Conservation (phyloP, 2,888 invertebrate species). For the Agrochola litura region DNA sequence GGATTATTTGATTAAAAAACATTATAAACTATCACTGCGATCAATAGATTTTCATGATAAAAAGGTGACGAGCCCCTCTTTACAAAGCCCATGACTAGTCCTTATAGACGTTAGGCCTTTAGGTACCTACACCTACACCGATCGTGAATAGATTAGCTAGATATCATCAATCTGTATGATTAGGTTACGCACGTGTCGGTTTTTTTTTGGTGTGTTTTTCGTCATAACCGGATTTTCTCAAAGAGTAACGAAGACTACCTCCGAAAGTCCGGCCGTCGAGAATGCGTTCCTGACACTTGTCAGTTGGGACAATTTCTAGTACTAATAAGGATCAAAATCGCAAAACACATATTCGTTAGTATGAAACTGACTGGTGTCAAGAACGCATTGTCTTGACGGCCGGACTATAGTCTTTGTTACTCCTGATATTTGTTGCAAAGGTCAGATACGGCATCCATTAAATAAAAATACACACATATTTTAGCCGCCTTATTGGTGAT, state of each 20-base stretch:
- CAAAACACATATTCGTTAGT: no score
- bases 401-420: no score
- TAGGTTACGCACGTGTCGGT: no score
- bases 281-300: no score
- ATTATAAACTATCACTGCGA: conserved; percentile 9
- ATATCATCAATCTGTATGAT: conserved; percentile 13
- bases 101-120: neutral
- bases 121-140: neutral
- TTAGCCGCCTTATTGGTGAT: no score
- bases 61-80: neutral
- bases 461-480: neutral
- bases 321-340: no score
- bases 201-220: neutral
- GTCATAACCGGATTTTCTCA: neutral
- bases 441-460: neutral
- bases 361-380: no score
- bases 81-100: conserved; percentile 4
- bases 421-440: neutral
- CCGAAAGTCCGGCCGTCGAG: no score
- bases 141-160: conserved; percentile 1
- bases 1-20: conserved; percentile 17
- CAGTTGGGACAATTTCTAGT: no score
- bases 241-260: neutral
- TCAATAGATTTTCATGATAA: neutral
- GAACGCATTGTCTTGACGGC: no score